These are phyloP conservation scores for Leiothrix lutea DNA, from an alignment of 2,113 vertebrate genomes.

Conservation along the genomic window DNA sequence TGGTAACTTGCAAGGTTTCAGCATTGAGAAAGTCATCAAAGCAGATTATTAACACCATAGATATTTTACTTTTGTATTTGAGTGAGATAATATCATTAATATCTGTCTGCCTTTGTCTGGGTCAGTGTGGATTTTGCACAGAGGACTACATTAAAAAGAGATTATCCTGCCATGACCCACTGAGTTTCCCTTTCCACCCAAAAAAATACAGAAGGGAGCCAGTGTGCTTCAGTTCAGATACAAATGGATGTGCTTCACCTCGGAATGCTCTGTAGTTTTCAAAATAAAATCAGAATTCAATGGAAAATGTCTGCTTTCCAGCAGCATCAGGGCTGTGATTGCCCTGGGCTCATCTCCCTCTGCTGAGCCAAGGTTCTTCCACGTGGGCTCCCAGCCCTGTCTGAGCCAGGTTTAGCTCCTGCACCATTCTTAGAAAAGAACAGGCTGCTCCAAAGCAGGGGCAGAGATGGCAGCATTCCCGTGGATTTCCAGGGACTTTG, in stretches of 20 bases:
- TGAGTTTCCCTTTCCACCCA: constrained; percentile 41
- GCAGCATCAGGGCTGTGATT: no score
- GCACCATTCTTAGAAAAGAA: neutral
- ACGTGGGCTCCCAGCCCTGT: neutral
- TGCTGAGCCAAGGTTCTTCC: accelerated
- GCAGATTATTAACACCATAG: neutral
- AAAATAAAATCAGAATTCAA: neutral
- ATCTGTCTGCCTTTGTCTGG: constrained; percentile 28
- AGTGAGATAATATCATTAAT: constrained; percentile 47
- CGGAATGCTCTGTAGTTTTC: constrained; percentile 27
- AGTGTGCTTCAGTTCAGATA: neutral
- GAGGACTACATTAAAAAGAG: constrained; percentile 59
- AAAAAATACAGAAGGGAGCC: neutral
- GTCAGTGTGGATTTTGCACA: constrained; percentile 5
- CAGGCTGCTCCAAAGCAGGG: neutral
- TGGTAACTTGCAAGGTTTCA: neutral
- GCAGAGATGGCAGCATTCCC: neutral
- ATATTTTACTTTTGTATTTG: neutral
- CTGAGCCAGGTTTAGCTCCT: neutral
- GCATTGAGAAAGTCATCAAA: neutral
- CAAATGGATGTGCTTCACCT: constrained; percentile 15
- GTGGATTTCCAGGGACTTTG: neutral
- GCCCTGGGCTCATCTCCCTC: neutral
- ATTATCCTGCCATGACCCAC: constrained; percentile 50
- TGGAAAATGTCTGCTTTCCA: neutral